Conservation (phyloP, 2,888 invertebrate species). For the Colletes collaris region DNA sequence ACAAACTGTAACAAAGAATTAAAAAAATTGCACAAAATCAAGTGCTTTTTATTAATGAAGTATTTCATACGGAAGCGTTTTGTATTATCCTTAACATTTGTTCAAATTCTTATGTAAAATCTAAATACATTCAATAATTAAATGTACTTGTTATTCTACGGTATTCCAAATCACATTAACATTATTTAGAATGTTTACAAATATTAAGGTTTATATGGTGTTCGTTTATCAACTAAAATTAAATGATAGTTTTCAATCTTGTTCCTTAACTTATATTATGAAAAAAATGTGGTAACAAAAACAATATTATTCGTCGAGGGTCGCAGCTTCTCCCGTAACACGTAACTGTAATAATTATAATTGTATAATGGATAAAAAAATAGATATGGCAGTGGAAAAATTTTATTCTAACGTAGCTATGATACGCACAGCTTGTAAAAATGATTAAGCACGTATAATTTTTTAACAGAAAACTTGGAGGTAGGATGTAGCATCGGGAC, state of each 20-base stretch:
- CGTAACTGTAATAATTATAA: constrained; percentile 1
- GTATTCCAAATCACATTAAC: no score
- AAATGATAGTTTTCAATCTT: background rate
- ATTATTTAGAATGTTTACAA: no score
- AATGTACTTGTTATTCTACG: no score
- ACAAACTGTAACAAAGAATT: background rate
- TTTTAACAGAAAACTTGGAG: background rate
- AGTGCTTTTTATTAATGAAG: background rate
- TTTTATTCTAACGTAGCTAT: constrained; percentile 23
- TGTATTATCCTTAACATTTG: no score
- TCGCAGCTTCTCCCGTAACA: background rate
- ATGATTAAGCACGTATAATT: background rate
- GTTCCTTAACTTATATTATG: background rate
- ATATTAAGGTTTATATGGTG: no score
- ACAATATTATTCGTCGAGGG: background rate
- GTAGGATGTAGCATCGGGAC: constrained; percentile 3
- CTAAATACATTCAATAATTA: no score
- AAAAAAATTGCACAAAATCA: constrained; percentile 50
- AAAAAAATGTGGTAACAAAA: background rate
- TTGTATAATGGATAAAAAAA: constrained; percentile 22
- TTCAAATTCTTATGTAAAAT: no score
- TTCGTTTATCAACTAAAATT: background rate
- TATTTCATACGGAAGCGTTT: no score
- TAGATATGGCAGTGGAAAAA: constrained; percentile 44
- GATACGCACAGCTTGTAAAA: no score